Conservation (phyloP, 2,888 invertebrate species). For the Leucophenga montana region DNA sequence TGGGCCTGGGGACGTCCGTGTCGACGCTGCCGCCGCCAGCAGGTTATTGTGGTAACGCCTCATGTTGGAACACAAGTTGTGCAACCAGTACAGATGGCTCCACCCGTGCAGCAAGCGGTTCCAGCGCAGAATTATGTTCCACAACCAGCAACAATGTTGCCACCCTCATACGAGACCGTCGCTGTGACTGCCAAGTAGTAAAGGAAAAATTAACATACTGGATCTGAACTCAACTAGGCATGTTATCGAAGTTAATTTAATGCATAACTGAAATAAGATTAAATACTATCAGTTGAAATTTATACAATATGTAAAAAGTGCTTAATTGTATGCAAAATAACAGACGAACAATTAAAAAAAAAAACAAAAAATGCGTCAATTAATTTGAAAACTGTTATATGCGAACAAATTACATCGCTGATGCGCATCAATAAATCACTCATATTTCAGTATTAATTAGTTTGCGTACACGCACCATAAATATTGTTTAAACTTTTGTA, state of each 20-base stretch:
- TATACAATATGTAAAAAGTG: not conserved
- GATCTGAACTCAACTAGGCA: no score
- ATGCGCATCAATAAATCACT: slow-evolving; percentile 24
- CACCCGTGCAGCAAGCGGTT: slow-evolving; percentile 32
- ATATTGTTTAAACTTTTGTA: not conserved
- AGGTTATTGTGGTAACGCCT: slow-evolving; percentile 46
- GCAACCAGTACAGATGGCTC: no score
- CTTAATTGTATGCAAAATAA: slow-evolving; percentile 12
- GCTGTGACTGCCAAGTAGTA: not conserved
- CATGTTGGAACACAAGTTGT: slow-evolving; percentile 3
- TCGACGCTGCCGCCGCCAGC: slow-evolving; percentile 51
- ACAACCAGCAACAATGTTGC: not conserved
- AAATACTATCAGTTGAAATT: no score
- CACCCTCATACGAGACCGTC: slow-evolving; percentile 5
- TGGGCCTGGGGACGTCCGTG: slow-evolving; percentile 56
- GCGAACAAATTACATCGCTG: slow-evolving; percentile 10
- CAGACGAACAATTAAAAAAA: not conserved
- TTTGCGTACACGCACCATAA: not conserved
- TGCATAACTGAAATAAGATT: no score
- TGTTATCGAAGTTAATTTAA: no score
- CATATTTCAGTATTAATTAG: slow-evolving; percentile 26
- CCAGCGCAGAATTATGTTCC: slow-evolving; percentile 20
- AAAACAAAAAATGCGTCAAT: not conserved
- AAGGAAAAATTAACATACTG: no score
- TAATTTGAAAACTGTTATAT: slow-evolving; percentile 15